Evolutionary conservation across 2,797 vertebrate genomes (phyloP), one percentile per base, ranked within the genome.

Genomic region (Macropodus opercularis): DNA sequence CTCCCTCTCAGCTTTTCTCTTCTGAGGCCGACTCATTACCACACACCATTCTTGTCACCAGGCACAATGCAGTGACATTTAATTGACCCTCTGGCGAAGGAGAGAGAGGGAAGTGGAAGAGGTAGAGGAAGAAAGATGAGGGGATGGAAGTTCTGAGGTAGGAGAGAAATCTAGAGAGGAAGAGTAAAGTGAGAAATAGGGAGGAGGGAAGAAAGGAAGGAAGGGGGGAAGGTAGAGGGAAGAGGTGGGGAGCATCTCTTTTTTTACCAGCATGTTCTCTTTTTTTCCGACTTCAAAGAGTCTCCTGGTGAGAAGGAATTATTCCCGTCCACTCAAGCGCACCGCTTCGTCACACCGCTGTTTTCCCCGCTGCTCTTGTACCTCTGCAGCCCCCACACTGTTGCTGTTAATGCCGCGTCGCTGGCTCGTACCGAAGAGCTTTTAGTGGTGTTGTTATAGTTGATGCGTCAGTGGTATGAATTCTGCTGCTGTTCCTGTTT

Each of bases 271-370:
- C 52, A 65, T 69, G 74, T 79, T 81, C 79, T 64, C 69, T 65
- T 26, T 73, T 70, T 81, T 68, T 60, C 53, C 50, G 50, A 82
- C 86, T 90, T 90, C 86, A 89, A 89, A 90, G 84, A 60, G 74
- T 63, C 80, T 86, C 80, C 74, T 1, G 76, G 61, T 83, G 74
- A 69, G 79, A 70, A 56, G 75, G 85, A 85, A 80, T 83, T 69
- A 85, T 86, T 85, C 72, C 39, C 32, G 60, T 84, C 69, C 57
- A 47, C 69, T 88, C 69, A 87, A 77, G 70, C 81, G 27, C 75
- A 48, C 42, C 2, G 24, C 71, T 75, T 64, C 77, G 63, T 77
- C 75, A 49, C 63, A 34, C 44, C 34, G 34, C 49, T 49, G 35
- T 65, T 77, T 61, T 72, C 54, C 57, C 14, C 44, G 8, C 51